phyloP scores from a whole-genome alignment of 1,140 invertebrate genomes.

The Cyclina sinensis region DNA sequence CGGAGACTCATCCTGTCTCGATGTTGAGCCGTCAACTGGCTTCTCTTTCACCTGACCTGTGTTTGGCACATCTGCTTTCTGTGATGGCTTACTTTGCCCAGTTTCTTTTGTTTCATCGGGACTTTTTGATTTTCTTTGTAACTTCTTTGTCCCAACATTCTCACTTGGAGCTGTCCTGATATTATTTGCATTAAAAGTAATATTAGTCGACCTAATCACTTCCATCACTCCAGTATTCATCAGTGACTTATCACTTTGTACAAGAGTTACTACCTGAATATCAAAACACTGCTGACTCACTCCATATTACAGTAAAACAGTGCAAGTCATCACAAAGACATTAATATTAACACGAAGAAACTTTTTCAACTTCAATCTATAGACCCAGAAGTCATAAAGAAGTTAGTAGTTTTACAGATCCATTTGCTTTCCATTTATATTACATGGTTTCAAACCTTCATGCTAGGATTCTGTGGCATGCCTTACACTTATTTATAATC shows the following conservation, averaged over 20 bases:
- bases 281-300: too few species aligned
- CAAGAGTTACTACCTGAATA: too few species aligned
- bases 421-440: neutral
- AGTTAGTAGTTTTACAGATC: too few species aligned
- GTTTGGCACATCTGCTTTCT: neutral
- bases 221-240: too few species aligned
- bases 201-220: conserved; percentile 29
- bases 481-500: neutral
- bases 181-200: conserved; percentile 11
- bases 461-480: neutral
- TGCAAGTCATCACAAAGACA: too few species aligned
- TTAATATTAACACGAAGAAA: too few species aligned
- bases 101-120: neutral
- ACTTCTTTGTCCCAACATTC: conserved; percentile 3
- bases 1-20: neutral
- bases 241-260: too few species aligned
- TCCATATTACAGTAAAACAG: too few species aligned
- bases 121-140: neutral
- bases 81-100: neutral
- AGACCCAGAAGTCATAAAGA: too few species aligned
- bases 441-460: neutral
- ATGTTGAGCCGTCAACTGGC: neutral
- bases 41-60: neutral
- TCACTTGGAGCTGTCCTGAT: neutral
- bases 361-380: too few species aligned